These are phyloP conservation scores for Aphis craccivora DNA, from an alignment of 1,140 invertebrate genomes.

Conservation along the genomic window DNA sequence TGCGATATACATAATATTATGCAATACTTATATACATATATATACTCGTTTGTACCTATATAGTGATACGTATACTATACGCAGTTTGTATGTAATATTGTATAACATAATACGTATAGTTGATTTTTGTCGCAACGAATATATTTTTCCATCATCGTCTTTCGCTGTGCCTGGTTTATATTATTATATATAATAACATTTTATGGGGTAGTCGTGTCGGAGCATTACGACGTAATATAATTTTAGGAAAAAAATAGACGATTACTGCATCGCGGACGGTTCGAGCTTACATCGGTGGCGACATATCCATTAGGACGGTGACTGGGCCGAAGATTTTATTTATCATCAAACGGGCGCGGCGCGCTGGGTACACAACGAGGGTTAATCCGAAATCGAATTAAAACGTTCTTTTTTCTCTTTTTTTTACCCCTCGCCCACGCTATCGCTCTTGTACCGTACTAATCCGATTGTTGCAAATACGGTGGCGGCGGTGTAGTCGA, in stretches of 20 bases:
- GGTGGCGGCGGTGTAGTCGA: neutral
- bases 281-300: constrained; percentile 35
- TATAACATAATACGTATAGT: neutral
- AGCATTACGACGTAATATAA: neutral
- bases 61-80: no score
- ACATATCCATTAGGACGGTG: constrained; percentile 40
- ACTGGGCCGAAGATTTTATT: constrained; percentile 48
- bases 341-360: constrained; percentile 23
- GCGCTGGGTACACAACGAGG: neutral
- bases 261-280: constrained; percentile 12
- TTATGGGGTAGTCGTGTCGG: neutral
- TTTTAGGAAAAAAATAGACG: constrained; percentile 8
- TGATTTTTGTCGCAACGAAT: neutral
- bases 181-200: neutral
- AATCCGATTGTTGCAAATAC: constrained; percentile 42
- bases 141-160: neutral
- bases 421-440: neutral
- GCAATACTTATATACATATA: no score
- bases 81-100: no score
- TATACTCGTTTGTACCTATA: no score
- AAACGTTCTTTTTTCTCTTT: neutral
- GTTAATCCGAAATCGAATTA: constrained; percentile 48
- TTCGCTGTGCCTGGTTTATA: neutral
- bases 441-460: neutral
- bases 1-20: no score